These are phyloP conservation scores for Macrophya alboannulata DNA, from an alignment of 2,888 invertebrate species.

Conservation along the genomic window DNA sequence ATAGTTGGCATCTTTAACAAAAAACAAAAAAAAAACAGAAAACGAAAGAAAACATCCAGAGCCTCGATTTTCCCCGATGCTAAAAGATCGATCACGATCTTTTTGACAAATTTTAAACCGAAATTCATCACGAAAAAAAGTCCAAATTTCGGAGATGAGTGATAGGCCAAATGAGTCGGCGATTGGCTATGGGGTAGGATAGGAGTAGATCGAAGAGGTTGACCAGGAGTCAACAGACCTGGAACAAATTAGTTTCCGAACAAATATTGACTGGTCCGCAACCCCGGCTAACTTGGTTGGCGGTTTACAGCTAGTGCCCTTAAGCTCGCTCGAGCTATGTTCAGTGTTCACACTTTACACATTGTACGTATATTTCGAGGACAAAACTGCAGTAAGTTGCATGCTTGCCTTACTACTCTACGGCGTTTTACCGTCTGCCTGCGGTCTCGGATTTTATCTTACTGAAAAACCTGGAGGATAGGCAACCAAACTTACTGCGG, in stretches of 20 bases:
- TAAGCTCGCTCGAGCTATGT: neutral
- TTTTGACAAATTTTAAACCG: neutral
- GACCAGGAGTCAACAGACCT: conserved; percentile 41
- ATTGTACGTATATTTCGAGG: neutral
- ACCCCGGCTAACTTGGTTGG: conserved; percentile 25
- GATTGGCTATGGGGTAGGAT: neutral
- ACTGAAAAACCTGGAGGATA: no score
- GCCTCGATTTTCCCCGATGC: neutral
- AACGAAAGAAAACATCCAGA: no score
- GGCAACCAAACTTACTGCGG: no score
- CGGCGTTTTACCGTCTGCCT: no score
- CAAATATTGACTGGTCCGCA: conserved; percentile 47
- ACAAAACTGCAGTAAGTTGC: neutral
- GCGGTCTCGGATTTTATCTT: no score
- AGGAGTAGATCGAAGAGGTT: conserved; percentile 43
- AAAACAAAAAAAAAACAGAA: neutral
- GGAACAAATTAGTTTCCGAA: conserved; percentile 56
- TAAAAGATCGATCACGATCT: neutral
- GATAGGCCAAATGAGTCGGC: neutral
- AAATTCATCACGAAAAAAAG: neutral
- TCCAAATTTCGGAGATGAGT: neutral
- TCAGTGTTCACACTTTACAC: neutral
- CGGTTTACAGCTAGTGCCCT: conserved; percentile 6
- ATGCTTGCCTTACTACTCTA: neutral
- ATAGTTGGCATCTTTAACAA: neutral